A percentile compares a stretch with the other conserved stretches of the same genome.
Evolutionary conservation across 2,797 vertebrate species (phyloP).

Genomic region (Telmatherina bonti): DNA sequence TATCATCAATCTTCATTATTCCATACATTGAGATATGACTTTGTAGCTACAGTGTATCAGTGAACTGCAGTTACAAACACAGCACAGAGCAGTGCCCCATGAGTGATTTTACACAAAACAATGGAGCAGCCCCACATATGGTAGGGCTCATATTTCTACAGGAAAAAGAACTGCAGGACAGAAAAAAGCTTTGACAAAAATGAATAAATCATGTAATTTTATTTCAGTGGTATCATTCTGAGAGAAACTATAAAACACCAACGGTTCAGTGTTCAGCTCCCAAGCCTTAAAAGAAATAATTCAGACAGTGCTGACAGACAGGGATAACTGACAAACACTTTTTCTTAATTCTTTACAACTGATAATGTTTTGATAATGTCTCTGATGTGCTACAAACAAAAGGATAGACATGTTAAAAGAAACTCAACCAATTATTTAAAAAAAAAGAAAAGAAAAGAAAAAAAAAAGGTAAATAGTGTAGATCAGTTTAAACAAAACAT

Average conservation of each 20-base stretch:
- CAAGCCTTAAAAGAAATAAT: not conserved
- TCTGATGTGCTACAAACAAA: not conserved
- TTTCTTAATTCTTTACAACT: no score
- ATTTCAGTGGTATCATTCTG: no score
- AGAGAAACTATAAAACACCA: no score
- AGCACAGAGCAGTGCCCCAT: slow-evolving; percentile 12
- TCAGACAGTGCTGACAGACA: slow-evolving; percentile 20
- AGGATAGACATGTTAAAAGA: not conserved
- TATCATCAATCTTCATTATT: not conserved
- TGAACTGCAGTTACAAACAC: slow-evolving; percentile 6
- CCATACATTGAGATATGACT: not conserved
- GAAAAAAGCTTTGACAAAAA: no score
- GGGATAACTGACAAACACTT: slow-evolving; percentile 38
- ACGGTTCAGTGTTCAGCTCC: no score
- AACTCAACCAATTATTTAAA: not conserved
- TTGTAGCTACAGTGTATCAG: not conserved
- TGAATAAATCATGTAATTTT: no score
- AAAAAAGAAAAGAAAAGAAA: no score
- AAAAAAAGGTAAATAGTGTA: not conserved
- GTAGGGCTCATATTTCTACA: no score
- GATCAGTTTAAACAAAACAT: not conserved
- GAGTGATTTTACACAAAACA: slow-evolving; percentile 47
- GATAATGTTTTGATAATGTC: no score
- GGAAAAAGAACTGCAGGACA: no score
- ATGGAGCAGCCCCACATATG: no score